Base-by-base conservation (phyloP, 2,113 vertebrate species). In the Oncorhynchus nerka region DNA sequence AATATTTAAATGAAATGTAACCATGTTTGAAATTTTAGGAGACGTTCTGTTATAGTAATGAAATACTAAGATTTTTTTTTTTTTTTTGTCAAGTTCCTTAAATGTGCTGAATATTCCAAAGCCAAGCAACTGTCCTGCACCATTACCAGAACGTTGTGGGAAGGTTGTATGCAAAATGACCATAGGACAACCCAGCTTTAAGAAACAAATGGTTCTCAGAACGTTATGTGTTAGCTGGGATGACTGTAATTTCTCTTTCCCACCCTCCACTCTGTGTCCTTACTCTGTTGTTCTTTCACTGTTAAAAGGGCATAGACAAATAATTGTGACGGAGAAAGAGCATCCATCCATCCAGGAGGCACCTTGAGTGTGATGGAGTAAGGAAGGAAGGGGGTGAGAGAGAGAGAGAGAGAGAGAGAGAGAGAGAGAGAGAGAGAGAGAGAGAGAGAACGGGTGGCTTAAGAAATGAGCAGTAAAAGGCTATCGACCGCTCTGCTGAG, bases 281-380 rank as follows among this genome's bases (percentile, higher is more conserved):
- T 16, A 22, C 5, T 2, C 20, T 62, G 3, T 62, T 62, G 59
- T 62, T 62, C 20, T 62, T 9, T 9, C 59, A 62, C 3, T n/a
- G 71, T 75, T 24, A 49, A 30, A 61, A 24, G 26, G 59, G 76
- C 72, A 78, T 68, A 79, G 75, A 62, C 65, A 34, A 78, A 59
- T 68, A 66, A 80, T 65, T n/a, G 32, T 65, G 73, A 70, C 68
- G 70, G 68, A 81, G 71, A 69, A 39, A 62, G 22, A 24, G 13
- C 66, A 68, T 68, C 28, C 66, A 32, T 68, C 30, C 28, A 62
- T 71, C 80, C 13, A 78, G 73, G 55, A 71, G 73, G 48, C 13
- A 45, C 68, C 75, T 61, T 70, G 45, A 75, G 26, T 2, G 30
- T 65, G 69, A 67, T 26, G 19, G 11, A 13, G 32, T 26, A 48